Percentiles rank a stretch among this genome's conserved stretches.
phyloP scores from a whole-genome alignment of 2,888 invertebrate species.

The Herminia tarsipennalis region DNA sequence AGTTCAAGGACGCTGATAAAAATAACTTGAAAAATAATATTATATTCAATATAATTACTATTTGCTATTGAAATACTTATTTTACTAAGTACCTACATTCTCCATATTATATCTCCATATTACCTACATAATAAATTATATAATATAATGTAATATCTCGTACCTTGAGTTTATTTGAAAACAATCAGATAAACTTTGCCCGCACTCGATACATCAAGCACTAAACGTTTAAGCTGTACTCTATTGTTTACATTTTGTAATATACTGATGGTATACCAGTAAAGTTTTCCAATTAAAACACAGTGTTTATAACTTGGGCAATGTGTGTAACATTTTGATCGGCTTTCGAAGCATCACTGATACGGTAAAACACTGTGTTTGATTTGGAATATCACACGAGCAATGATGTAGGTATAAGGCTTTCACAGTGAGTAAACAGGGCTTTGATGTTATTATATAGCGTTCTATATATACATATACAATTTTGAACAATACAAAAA shows the following conservation, averaged over 20 bases:
- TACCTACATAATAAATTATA: not conserved
- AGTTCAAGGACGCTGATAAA: not conserved
- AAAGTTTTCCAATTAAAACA: conserved; percentile 34
- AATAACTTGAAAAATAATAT: not conserved
- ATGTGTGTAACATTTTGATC: conserved; percentile 17
- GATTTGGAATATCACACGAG: conserved; percentile 47
- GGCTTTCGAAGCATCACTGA: conserved; percentile 8
- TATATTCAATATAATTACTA: too few relatives aligned
- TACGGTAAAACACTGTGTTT: conserved; percentile 40
- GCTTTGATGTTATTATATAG: conserved; percentile 81
- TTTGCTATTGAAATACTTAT: too few relatives aligned
- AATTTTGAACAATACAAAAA: conserved; percentile 79
- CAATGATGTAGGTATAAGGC: conserved; percentile 70
- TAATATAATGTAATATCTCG: not conserved
- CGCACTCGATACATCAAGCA: conserved; percentile 21
- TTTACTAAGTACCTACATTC: too few relatives aligned
- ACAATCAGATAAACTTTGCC: conserved; percentile 1
- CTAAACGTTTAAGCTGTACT: conserved; percentile 27
- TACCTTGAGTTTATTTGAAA: conserved; percentile 2
- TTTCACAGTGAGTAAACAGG: conserved; percentile 82
- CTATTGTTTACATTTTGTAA: conserved; percentile 33
- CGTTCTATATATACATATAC: conserved; percentile 81
- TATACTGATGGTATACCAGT: conserved; percentile 48
- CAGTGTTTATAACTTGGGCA: conserved; percentile 24
- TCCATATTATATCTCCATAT: too few relatives aligned